Evolutionary conservation across 2,113 vertebrate species (phyloP).

Genomic region (Narcine bancroftii): DNA sequence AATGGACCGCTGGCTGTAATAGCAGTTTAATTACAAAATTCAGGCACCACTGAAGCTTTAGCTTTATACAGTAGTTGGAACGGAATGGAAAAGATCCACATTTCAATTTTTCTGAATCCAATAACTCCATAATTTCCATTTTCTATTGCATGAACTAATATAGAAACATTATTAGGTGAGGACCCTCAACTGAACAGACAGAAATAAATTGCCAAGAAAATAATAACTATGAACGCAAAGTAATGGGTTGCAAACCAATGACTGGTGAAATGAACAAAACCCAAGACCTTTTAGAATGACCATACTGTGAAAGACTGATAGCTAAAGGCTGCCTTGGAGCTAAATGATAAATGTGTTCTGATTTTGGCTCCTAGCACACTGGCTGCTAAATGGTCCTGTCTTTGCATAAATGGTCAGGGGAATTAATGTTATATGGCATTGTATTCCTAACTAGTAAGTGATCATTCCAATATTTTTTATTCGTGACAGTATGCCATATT

Average conservation of each 20-base stretch:
- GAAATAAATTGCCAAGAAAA: neutral
- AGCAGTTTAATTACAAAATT: neutral
- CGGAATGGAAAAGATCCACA: neutral
- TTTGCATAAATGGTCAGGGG: neutral
- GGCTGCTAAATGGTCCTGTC: neutral
- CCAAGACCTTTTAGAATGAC: neutral
- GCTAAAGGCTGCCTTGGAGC: neutral
- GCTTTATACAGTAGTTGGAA: neutral
- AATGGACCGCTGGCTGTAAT: neutral
- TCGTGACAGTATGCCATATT: neutral
- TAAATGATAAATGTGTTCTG: neutral
- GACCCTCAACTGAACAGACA: neutral
- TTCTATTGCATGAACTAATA: neutral
- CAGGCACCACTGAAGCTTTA: neutral
- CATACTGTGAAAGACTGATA: neutral
- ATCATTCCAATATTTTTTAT: neutral
- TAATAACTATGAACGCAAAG: neutral
- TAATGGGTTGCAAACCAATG: neutral
- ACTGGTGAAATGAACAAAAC: slow-evolving; percentile 9
- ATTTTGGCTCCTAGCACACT: neutral
- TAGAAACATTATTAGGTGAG: neutral
- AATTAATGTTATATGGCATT: neutral
- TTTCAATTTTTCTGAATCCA: neutral
- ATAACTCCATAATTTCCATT: neutral
- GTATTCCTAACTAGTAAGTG: neutral